phyloP scores from a whole-genome alignment of 2,113 vertebrate genomes.

The Jacana jacana region DNA sequence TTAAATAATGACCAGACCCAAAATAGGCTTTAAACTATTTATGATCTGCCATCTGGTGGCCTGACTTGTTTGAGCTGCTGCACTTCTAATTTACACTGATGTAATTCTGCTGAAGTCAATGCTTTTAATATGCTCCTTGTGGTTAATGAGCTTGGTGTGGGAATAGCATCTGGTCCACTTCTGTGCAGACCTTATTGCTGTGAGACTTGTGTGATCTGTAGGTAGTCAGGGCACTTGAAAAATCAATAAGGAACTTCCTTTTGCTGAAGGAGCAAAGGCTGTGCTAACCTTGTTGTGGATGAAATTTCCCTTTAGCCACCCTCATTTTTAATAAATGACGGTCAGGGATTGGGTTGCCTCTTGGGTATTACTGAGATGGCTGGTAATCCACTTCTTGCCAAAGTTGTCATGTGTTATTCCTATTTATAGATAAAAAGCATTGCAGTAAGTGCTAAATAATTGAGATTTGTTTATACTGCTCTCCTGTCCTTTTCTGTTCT shows the following conservation, averaged over 20 bases:
- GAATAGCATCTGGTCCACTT: background rate
- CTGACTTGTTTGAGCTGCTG: background rate
- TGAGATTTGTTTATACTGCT: slow-evolving; percentile 6
- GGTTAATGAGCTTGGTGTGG: background rate
- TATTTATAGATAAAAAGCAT: background rate
- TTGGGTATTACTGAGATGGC: background rate
- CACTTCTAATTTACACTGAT: background rate
- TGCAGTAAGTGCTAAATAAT: slow-evolving; percentile 5
- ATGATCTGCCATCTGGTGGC: slow-evolving; percentile 40
- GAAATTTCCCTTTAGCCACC: background rate
- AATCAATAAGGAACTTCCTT: background rate
- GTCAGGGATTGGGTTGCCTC: background rate
- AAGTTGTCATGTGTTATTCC: background rate
- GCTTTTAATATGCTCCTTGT: background rate
- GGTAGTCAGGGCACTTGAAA: background rate
- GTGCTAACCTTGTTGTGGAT: background rate
- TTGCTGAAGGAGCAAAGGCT: background rate
- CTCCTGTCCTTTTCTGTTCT: background rate
- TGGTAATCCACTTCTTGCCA: background rate
- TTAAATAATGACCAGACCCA: background rate
- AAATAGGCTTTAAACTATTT: background rate
- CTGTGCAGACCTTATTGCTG: background rate
- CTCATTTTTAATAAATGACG: background rate
- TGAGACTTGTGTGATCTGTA: background rate
- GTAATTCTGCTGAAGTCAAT: background rate